Evolutionary conservation across 2,888 invertebrate genomes (phyloP).

Genomic region (Tineola bisselliella): DNA sequence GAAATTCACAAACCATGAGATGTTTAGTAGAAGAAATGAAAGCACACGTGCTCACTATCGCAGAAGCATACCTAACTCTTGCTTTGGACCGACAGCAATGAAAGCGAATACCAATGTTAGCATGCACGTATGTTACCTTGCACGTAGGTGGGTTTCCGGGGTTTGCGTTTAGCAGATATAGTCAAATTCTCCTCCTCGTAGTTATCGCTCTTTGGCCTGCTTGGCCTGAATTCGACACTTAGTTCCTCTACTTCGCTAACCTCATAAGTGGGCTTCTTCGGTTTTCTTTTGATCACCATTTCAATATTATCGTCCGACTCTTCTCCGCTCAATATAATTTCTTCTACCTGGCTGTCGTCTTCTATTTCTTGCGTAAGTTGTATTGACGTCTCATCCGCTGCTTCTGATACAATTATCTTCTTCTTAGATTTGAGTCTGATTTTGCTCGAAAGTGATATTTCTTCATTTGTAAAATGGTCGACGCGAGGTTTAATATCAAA

Average conservation of each 20-base stretch:
- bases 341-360: slow-evolving; percentile 71
- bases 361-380: slow-evolving; percentile 72
- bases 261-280: slow-evolving; percentile 66
- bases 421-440: slow-evolving; percentile 74
- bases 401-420: slow-evolving; percentile 71
- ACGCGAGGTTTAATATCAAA: slow-evolving; percentile 49
- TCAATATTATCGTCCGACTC: slow-evolving; percentile 69
- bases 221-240: slow-evolving; percentile 65
- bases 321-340: slow-evolving; percentile 72
- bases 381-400: slow-evolving; percentile 74
- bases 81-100: background rate
- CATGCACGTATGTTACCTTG: slow-evolving; percentile 65
- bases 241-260: slow-evolving; percentile 72
- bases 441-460: slow-evolving; percentile 76
- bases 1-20: slow-evolving; percentile 29
- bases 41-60: background rate
- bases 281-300: slow-evolving; percentile 58
- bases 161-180: slow-evolving; percentile 74
- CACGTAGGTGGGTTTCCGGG: slow-evolving; percentile 69
- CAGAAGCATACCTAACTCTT: background rate
- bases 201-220: slow-evolving; percentile 41
- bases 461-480: slow-evolving; percentile 72
- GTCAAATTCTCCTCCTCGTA: slow-evolving; percentile 75
- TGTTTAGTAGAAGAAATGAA: background rate
- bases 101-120: slow-evolving; percentile 13